Base-by-base conservation (phyloP, 1,140 invertebrate species). In the Helicorthomorpha holstii region DNA sequence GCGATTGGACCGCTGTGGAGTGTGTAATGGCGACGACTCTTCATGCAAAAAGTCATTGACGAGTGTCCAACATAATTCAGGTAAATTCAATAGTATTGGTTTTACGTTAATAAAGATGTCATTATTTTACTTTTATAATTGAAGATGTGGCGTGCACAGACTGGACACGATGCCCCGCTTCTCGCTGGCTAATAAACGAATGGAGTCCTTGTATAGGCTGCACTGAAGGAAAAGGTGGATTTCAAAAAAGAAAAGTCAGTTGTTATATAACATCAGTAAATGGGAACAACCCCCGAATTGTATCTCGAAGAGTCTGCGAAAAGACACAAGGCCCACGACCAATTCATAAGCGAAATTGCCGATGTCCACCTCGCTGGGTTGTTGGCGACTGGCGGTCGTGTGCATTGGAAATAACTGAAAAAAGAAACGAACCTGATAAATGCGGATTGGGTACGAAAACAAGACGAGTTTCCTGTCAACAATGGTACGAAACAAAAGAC, bases 21-120 rank as follows among this genome's bases (percentile, higher is more conserved):
- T 80, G 12, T 83, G 80, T 56, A 75, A 75, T 16, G 82, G 82
- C 26, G 71, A 80, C 54, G 77, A 75, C 53, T 77, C 75, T 52
- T 76, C 76, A 0, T 83, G 82, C 76, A 16, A 7, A 7, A 16
- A 34, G 29, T 7, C 29, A 34, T 34, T 16, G 7, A 34, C 16
- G 29, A 16, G 7, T 7, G 29, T 7, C 29, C 29, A 34, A 7
- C 16, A 16, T 16, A 34, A 34, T 16, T 7, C 7, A 7, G 29
- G 29, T 7, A 34, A 7, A 7, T 34, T 16, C 29, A 34, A 34
- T 34, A 7, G 7, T 16, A 34, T 34, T 34, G n/a, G n/a, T 16
- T 34, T 34, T 34, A 16, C 7, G 29, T 34, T 7, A 34, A 16
- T 7, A 7, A 7, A 34, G 16, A 16, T 34, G 29, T 7, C 29